Percentiles rank a stretch among this genome's conserved stretches.
Evolutionary conservation across 1,140 invertebrate species (phyloP).

Genomic region (Berghia stephanieae): DNA sequence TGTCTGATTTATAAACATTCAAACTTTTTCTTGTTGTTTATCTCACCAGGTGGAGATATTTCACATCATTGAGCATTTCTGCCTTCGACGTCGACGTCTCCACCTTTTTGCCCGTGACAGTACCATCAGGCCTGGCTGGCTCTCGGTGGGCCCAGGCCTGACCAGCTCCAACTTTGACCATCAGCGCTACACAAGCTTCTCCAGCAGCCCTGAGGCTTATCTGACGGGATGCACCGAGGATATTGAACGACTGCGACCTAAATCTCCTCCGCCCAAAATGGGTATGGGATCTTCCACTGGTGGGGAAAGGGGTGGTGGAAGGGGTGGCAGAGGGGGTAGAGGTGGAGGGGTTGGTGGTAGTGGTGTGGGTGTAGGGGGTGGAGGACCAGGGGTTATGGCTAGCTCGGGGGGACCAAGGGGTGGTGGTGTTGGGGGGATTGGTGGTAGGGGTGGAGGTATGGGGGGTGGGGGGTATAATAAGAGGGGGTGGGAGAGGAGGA

Average conservation of each 20-base stretch:
- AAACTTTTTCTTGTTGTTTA: too few relatives aligned
- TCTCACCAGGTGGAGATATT: conserved; percentile 83
- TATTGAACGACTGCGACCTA: conserved; percentile 93
- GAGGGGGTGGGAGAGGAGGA: too few relatives aligned
- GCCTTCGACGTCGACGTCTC: conserved; percentile 87
- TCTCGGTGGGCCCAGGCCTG: conserved; percentile 93
- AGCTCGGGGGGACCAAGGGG: conserved; percentile 14
- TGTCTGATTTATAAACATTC: too few relatives aligned
- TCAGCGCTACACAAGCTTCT: conserved; percentile 84
- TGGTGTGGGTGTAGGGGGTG: conserved; percentile 33
- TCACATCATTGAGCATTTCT: conserved; percentile 99
- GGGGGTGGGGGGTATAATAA: too few relatives aligned
- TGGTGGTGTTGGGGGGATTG: conserved; percentile 29
- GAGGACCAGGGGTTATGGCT: conserved; percentile 42
- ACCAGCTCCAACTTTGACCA: conserved; percentile 96
- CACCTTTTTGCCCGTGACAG: conserved; percentile 94
- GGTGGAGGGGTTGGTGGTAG: conserved; percentile 34
- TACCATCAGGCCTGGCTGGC: conserved; percentile 93
- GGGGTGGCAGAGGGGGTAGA: conserved; percentile 53
- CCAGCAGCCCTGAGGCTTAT: conserved; percentile 75
- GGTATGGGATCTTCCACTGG: conserved; percentile 67
- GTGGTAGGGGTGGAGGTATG: conserved; percentile 31
- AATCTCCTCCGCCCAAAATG: conserved; percentile 94
- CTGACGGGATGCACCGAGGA: conserved; percentile 92
- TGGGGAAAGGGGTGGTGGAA: conserved; percentile 58